A percentile compares a stretch with the other conserved stretches of the same genome.
Conservation (phyloP, 2,888 invertebrate genomes). For the Mesodorylaimus sp. region DNA sequence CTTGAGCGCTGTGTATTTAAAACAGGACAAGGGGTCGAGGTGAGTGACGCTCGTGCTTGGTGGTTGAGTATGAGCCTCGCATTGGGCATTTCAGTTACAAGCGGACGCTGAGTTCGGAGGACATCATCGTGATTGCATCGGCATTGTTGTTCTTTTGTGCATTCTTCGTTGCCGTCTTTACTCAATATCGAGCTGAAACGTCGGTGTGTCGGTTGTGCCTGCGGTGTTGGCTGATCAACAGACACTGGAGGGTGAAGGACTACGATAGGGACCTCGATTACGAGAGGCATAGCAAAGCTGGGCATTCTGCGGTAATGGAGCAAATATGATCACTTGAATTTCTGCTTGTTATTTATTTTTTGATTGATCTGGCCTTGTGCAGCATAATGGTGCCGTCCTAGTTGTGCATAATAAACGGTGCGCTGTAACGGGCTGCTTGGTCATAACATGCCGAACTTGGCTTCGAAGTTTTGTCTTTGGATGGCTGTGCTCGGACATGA, state of each 20-base stretch:
- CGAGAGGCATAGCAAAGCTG: too few species aligned
- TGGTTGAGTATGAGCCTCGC: too few species aligned
- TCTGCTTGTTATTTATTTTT: too few species aligned
- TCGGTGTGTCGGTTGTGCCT: conserved; percentile 18
- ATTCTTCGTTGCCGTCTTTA: conserved; percentile 41
- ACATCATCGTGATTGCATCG: conserved; percentile 38
- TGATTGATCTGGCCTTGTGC: too few species aligned
- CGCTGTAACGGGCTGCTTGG: too few species aligned
- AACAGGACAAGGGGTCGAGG: conserved; percentile 1
- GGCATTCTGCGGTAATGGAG: too few species aligned
- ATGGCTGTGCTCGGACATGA: too few species aligned
- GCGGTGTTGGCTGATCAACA: conserved; percentile 22
- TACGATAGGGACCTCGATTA: conserved; percentile 12
- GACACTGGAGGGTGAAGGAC: conserved; percentile 25
- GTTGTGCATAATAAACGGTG: too few species aligned
- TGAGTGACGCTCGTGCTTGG: too few species aligned
- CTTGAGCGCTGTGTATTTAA: conserved; percentile 17
- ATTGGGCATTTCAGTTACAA: conserved; percentile 6
- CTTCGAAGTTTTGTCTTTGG: too few species aligned
- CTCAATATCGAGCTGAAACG: conserved; percentile 25
- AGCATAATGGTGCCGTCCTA: background rate
- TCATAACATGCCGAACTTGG: too few species aligned
- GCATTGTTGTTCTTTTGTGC: conserved; percentile 40
- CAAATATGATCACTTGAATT: too few species aligned
- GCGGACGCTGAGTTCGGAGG: conserved; percentile 21